Base-by-base conservation (phyloP, 2,797 vertebrate genomes). In the Zalophus californianus region DNA sequence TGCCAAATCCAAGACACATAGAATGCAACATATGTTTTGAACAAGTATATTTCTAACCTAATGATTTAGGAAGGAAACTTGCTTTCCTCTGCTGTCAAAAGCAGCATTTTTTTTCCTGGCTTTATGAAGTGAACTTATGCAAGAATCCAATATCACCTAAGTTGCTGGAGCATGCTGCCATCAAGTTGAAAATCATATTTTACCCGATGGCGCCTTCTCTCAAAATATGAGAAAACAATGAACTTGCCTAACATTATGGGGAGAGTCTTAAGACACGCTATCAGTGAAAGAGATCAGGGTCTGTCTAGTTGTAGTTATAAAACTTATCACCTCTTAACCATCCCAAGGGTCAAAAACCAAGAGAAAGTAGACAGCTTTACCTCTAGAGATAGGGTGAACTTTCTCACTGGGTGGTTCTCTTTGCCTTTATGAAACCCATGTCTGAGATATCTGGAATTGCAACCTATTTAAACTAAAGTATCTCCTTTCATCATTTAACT, bases 321-420 rank as follows among this genome's bases (percentile, higher is more conserved):
- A 86, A 88, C 2, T 16, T 82, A 77, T 38, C 18, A 8, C 13
- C 23, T 85, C 70, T 72, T 75, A 80, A 80, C 3, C 16, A 64
- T 38, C 6, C 18, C 41, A 35, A 14, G 25, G 83, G 35, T 75
- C 35, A 88, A 73, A 97, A 93, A 80, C 0, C 29, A 12, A 94
- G 15, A 56, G 12, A n/a, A 32, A 0, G 0, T 1, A 52, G 52
- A 64, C 0, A 32, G 0, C 13, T 60, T 29, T 0, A 1, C 60
- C 8, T 25, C 35, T 54, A 25, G 13, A 21, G 5, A 23, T 20
- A 23, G 52, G 48, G 15, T 44, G 32, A 48, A 54, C 4, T 92
- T 97, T 97, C 14, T 23, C 20, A 38, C 73, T 94, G 44, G 8
- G 88, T 96, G 77, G 73, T 64, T 97, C 83, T 8, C 85, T 72